Percentiles rank a stretch among this genome's conserved stretches.
These are phyloP conservation scores for Sclerurus mexicanus DNA, from an alignment of 2,113 vertebrate genomes.

Conservation along the genomic window DNA sequence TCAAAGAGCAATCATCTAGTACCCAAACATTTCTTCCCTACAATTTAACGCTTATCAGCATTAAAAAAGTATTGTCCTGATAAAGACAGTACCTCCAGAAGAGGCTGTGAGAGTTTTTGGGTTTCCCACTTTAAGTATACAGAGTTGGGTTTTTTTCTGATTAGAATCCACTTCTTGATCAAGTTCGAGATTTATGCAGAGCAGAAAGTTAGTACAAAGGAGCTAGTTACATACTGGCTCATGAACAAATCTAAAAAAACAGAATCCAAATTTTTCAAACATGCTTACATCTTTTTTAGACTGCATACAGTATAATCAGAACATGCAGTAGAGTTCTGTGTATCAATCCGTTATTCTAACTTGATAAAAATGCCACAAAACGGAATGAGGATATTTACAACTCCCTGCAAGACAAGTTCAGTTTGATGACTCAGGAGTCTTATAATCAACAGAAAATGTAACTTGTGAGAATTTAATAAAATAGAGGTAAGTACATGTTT, in stretches of 20 bases:
- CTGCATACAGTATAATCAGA: background rate
- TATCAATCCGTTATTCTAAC: background rate
- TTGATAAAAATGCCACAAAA: background rate
- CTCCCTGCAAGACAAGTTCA: background rate
- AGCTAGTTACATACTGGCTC: background rate
- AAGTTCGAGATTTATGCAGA: background rate
- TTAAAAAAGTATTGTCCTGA: background rate
- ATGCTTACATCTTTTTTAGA: background rate
- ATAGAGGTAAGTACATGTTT: background rate
- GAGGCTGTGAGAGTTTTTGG: background rate
- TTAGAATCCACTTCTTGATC: background rate
- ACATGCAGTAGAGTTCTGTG: background rate
- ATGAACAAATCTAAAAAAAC: background rate
- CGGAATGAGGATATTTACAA: background rate
- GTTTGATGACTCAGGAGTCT: background rate
- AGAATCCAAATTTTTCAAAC: background rate
- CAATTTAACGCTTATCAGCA: background rate
- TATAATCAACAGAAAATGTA: background rate
- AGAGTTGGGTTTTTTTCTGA: background rate
- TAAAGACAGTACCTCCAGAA: background rate
- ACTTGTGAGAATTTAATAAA: background rate
- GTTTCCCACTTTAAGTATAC: background rate
- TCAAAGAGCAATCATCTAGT: background rate
- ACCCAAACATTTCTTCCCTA: background rate
- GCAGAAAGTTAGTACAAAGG: background rate